Evolutionary conservation across 2,113 vertebrate species (phyloP), one percentile per base, ranked within the genome.

Genomic region (Ailurus styani): DNA sequence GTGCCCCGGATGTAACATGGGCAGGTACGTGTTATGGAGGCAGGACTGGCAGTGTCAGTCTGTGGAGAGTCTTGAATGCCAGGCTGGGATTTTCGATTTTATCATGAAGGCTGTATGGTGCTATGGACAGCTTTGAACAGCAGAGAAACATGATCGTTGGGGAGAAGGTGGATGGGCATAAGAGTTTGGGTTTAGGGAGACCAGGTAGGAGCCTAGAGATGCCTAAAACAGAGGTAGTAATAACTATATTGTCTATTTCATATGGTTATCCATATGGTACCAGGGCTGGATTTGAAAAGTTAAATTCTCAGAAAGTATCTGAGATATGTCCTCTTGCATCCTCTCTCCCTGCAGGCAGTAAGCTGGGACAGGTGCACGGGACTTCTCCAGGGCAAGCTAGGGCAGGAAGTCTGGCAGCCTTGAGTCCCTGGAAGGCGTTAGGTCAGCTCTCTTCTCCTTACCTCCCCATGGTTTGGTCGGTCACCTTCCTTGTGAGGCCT

Each of bases 361-460:
- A 85, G n/a, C 66, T 15, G 21, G 15, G 14, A 7, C 6, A 34
- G 47, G 75, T 7, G 20, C 29, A 0, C 0, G 8, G 82, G 34
- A n/a, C 7, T 66, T 83, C 57, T 68, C 21, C 57, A 7, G 34
- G 66, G 77, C 15, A 21, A 54, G 27, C 29, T 20, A 31, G 42
- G 42, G 3, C 12, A 42, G 62, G 62, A 66, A 52, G 13, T 20
- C 18, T 0, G 3, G 50, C 27, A 57, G 40, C 27, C 7, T 8
- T 3, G 55, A 55, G 82, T 31, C 37, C 27, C 45, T 37, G 45
- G 77, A 9, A 52, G 52, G 37, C 40, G n/a, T 15, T 2, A 34
- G 62, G 29, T 20, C 0, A 3, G 7, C 34, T 29, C 1, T 70
- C 77, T 17, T 6, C 17, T 40, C 9, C 29, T 47, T 15, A 1